A percentile compares a stretch with the other conserved stretches of the same genome.
Evolutionary conservation across 1,140 invertebrate genomes (phyloP).

Genomic region (Archegozetes longisetosus): DNA sequence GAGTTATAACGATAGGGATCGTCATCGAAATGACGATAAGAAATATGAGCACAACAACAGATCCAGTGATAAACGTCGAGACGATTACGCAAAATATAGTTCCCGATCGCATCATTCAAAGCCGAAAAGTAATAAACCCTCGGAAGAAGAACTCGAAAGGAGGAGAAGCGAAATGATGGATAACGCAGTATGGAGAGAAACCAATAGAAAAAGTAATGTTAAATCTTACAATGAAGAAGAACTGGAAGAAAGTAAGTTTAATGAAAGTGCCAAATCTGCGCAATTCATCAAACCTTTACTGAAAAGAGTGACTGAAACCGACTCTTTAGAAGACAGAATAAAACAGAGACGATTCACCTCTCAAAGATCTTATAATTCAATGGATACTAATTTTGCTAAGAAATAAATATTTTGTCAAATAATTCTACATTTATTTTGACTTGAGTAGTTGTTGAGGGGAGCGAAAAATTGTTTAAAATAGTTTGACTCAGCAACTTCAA

Average conservation of each 20-base stretch:
- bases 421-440: no score
- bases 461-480: no score
- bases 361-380: conserved; percentile 45
- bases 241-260: conserved; percentile 31
- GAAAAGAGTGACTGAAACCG: conserved; percentile 42
- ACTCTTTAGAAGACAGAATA: conserved; percentile 53
- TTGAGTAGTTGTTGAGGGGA: no score
- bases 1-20: neutral
- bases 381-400: conserved; percentile 51
- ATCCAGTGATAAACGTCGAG: neutral
- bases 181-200: conserved; percentile 53
- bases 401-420: neutral
- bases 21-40: neutral
- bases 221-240: conserved; percentile 45
- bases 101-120: no score
- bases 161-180: conserved; percentile 60
- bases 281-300: conserved; percentile 47
- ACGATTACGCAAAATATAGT: neutral
- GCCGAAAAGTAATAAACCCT: conserved; percentile 28
- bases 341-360: conserved; percentile 65
- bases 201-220: conserved; percentile 44
- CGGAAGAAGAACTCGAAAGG: conserved; percentile 50
- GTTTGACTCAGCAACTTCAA: no score
- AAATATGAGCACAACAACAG: neutral
- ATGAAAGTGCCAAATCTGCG: conserved; percentile 22